Conservation (phyloP, 1,140 invertebrate species). For the Diorhabda carinulata region DNA sequence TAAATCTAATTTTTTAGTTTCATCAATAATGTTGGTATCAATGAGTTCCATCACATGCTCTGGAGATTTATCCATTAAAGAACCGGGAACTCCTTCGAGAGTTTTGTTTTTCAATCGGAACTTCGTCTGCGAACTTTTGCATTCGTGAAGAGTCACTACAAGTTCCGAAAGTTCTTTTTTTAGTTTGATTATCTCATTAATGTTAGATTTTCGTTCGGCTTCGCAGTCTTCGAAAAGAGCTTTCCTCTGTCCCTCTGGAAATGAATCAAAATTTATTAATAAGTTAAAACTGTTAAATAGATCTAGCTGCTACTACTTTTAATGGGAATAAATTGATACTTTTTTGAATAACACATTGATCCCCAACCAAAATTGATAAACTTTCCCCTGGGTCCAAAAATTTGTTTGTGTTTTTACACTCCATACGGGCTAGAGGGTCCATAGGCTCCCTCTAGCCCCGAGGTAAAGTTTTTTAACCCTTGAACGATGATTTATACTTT, state of each 20-base stretch:
- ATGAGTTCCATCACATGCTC: conserved; percentile 58
- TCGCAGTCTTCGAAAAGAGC: conserved; percentile 76
- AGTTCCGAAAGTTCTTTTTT: conserved; percentile 69
- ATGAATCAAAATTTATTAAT: conserved; percentile 7
- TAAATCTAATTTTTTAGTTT: conserved; percentile 69
- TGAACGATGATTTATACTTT: too few relatives aligned
- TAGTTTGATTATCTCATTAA: conserved; percentile 63
- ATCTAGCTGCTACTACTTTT: too few relatives aligned
- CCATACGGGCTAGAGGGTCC: not conserved
- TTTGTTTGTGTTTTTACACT: not conserved
- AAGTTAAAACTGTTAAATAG: too few relatives aligned
- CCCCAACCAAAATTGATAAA: too few relatives aligned
- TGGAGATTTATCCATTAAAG: conserved; percentile 50
- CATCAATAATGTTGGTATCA: conserved; percentile 71
- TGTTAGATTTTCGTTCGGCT: conserved; percentile 65
- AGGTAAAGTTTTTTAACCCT: too few relatives aligned
- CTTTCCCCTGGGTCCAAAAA: too few relatives aligned
- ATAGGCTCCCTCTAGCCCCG: too few relatives aligned
- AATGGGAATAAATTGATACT: not conserved
- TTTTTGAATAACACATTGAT: not conserved
- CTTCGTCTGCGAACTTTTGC: conserved; percentile 51
- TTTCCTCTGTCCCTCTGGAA: conserved; percentile 76
- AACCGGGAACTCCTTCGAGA: conserved; percentile 34
- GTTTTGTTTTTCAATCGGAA: conserved; percentile 28
- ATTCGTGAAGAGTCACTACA: conserved; percentile 56